These are phyloP conservation scores for Nyctereutes procyonoides DNA, from an alignment of 2,113 vertebrate genomes.

Conservation along the genomic window DNA sequence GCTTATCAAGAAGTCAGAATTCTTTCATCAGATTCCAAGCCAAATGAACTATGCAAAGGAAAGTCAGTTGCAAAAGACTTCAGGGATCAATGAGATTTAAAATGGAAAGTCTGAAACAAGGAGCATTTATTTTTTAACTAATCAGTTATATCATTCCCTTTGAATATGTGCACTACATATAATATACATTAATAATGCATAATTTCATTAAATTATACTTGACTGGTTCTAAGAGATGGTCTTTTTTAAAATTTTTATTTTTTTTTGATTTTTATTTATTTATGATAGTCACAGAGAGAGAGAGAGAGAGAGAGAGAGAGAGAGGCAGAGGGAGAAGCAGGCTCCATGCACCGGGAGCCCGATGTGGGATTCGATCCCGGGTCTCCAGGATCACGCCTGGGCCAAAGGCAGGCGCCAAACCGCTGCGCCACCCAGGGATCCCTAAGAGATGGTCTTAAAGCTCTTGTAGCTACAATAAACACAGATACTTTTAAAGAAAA, in stretches of 20 bases:
- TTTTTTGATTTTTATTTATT: too few relatives aligned
- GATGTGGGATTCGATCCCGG: too few relatives aligned
- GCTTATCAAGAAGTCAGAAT: slow-evolving; percentile 48
- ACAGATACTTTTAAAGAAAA: background rate
- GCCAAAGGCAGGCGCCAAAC: too few relatives aligned
- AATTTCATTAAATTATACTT: background rate
- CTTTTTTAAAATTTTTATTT: too few relatives aligned
- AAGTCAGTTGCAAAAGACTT: background rate
- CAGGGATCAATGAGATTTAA: background rate
- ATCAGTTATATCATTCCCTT: background rate
- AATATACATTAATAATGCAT: background rate
- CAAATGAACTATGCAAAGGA: background rate
- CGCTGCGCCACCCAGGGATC: too few relatives aligned
- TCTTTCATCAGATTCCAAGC: slow-evolving; percentile 44
- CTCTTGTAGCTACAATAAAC: background rate
- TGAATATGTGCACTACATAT: background rate
- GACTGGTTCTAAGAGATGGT: background rate
- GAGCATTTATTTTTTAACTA: background rate
- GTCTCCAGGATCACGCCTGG: too few relatives aligned
- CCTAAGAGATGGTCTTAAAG: background rate
- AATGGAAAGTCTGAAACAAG: background rate
- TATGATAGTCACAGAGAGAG: too few relatives aligned
- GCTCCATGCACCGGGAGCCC: too few relatives aligned
- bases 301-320: too few relatives aligned
- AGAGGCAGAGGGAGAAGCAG: too few relatives aligned